Percentiles rank a stretch among this genome's conserved stretches.
These are phyloP conservation scores for Apus apus DNA, from an alignment of 2,113 vertebrate species.

Conservation along the genomic window DNA sequence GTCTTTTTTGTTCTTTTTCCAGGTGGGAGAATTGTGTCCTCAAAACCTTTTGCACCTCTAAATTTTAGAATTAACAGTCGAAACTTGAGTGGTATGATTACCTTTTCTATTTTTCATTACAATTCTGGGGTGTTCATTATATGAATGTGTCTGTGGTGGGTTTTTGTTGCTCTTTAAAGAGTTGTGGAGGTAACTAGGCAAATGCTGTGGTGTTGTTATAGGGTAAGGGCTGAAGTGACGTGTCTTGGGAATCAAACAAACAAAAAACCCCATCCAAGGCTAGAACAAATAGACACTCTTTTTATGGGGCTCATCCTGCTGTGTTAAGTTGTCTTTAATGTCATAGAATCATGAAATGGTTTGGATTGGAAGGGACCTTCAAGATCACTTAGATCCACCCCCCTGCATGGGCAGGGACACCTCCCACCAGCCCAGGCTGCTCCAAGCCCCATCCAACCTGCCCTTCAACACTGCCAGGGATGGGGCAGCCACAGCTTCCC, in stretches of 20 bases:
- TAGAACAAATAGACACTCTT: neutral
- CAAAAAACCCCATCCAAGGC: neutral
- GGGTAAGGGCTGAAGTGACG: neutral
- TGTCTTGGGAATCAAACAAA: neutral
- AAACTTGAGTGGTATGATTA: slow-evolving; percentile 94
- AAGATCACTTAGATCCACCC: too few species aligned
- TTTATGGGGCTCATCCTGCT: neutral
- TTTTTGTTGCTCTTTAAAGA: neutral
- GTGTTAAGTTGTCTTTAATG: neutral
- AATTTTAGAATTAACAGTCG: slow-evolving; percentile 99
- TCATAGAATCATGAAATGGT: too few species aligned
- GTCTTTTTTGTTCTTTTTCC: neutral
- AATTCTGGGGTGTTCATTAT: fast-evolving
- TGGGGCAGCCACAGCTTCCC: too few species aligned
- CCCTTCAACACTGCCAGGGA: too few species aligned
- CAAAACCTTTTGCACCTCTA: slow-evolving; percentile 98
- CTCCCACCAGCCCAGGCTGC: too few species aligned
- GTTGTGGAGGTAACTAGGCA: neutral
- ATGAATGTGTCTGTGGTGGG: neutral
- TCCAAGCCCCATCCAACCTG: too few species aligned
- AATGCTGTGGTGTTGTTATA: neutral
- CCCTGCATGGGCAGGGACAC: too few species aligned
- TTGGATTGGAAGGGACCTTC: too few species aligned
- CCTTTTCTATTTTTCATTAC: neutral
- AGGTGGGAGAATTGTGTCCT: slow-evolving; percentile 99